Percentiles rank a stretch among this genome's conserved stretches.
Conservation (phyloP, 2,888 invertebrate genomes). For the Chloromyia formosa region DNA sequence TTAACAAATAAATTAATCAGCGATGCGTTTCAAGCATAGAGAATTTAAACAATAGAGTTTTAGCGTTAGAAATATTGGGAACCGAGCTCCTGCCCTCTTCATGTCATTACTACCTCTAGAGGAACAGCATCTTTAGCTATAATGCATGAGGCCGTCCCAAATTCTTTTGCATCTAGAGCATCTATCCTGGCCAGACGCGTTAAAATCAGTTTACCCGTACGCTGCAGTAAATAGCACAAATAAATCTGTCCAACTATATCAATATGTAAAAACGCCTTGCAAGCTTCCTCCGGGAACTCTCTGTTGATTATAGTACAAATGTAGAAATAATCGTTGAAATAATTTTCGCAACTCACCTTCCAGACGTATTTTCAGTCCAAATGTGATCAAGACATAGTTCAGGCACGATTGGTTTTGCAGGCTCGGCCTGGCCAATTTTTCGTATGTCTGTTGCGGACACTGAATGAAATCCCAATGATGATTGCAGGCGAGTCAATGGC, state of each 20-base stretch:
- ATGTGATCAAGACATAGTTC: slow-evolving; percentile 88
- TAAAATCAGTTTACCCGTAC: slow-evolving; percentile 59
- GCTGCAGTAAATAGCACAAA: slow-evolving; percentile 78
- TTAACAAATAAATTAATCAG: too few species aligned
- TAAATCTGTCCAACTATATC: slow-evolving; percentile 87
- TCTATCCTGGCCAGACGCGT: slow-evolving; percentile 73
- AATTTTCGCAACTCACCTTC: slow-evolving; percentile 64
- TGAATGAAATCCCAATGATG: slow-evolving; percentile 59
- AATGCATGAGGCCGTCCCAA: slow-evolving; percentile 77
- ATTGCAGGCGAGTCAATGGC: slow-evolving; percentile 60
- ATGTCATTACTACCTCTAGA: slow-evolving; percentile 68
- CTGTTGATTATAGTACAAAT: slow-evolving; percentile 56
- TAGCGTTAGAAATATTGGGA: too few species aligned
- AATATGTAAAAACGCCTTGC: slow-evolving; percentile 83
- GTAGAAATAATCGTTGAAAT: slow-evolving; percentile 12
- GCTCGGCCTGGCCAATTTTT: slow-evolving; percentile 65
- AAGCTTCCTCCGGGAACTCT: slow-evolving; percentile 69
- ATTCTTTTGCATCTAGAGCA: slow-evolving; percentile 72
- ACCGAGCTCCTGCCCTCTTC: neutral
- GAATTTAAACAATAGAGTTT: too few species aligned
- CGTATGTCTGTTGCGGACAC: slow-evolving; percentile 63
- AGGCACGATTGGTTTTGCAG: slow-evolving; percentile 79
- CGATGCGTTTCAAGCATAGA: too few species aligned
- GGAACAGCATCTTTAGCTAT: slow-evolving; percentile 86
- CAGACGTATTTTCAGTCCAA: slow-evolving; percentile 79